Percentiles rank a stretch among this genome's conserved stretches.
Conservation (phyloP, 2,797 vertebrate genomes). For the Thalassophryne amazonica region DNA sequence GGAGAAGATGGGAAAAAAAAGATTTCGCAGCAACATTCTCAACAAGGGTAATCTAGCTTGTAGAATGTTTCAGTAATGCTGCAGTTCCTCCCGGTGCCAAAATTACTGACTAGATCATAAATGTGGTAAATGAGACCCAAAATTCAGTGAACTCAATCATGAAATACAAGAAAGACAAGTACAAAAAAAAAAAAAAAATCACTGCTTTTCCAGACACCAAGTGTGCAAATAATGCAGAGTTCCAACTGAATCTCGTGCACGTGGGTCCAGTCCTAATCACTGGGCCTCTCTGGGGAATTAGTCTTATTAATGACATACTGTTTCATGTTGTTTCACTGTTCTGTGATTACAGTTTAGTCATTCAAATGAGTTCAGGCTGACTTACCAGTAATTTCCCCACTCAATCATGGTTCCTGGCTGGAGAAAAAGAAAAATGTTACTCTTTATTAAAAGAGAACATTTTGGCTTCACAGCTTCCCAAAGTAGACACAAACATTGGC, state of each 20-base stretch:
- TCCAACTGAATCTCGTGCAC: background rate
- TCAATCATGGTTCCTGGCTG: slow-evolving; percentile 99
- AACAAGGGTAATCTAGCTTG: too few species aligned
- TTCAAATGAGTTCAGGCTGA: slow-evolving; percentile 42
- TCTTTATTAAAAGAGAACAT: slow-evolving; percentile 11
- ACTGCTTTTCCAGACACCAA: too few species aligned
- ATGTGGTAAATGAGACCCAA: too few species aligned
- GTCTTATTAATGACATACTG: slow-evolving; percentile 46
- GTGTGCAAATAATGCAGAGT: too few species aligned
- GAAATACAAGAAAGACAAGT: too few species aligned
- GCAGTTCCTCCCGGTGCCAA: too few species aligned
- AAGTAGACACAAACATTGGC: background rate
- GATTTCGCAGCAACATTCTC: too few species aligned
- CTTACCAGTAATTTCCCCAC: slow-evolving; percentile 99
- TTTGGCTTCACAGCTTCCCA: background rate
- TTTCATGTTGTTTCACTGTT: slow-evolving; percentile 41
- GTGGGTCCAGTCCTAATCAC: slow-evolving; percentile 25
- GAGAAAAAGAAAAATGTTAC: slow-evolving; percentile 51
- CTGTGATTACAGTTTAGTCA: slow-evolving; percentile 58
- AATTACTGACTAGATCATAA: too few species aligned
- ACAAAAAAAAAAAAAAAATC: too few species aligned
- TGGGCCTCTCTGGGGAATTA: slow-evolving; percentile 43
- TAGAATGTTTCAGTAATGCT: too few species aligned
- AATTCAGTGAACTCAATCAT: too few species aligned
- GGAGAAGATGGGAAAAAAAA: too few species aligned